Evolutionary conservation across 1,140 invertebrate genomes (phyloP), one percentile per base, ranked within the genome.

Genomic region (Drosophila tristis): DNA sequence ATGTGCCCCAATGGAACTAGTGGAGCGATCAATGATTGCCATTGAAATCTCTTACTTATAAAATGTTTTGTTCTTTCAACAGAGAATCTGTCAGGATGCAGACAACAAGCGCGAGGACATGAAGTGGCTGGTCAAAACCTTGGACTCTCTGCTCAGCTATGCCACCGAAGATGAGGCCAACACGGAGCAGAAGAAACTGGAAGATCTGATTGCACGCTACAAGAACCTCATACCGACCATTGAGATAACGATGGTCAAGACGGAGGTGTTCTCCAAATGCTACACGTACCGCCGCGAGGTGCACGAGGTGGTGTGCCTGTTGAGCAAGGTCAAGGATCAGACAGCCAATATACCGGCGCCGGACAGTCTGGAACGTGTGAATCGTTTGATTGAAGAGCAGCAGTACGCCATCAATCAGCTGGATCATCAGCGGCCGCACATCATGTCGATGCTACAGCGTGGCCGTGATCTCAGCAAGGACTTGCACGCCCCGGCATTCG

Each of bases 111-210:
- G 96, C 50, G 97, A 98, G 92, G 97, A 98, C 75, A 98, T 98
- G 95, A 98, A 98, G 86, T 98, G 97, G 97, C 93, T 99, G 45
- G 97, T 98, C 1, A 96, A 98, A 92, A 97, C 96, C 15, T 92
- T 99, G 39, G 97, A 99, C 78, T 95, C 95, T 67, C 93, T 99
- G 57, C 94, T 96, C 5, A 95, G 96, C 42, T 97, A 97, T 91
- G 95, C 96, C 76, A 94, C 95, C 4, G 96, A 97, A 77, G 93
- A 94, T 48, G 96, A 98, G 92, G 95, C 95, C 7, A 92, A 94
- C 62, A 87, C 93, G n/a, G 96, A 97, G 92, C 96, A 98, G 92
- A 94, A 95, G 51, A 95, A 95, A 78, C 93, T 99, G 13, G 96
- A 98, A 91, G 94, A 95, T 68, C 92, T 99, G 4, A 96, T 98